A percentile compares a stretch with the other conserved stretches of the same genome.
Conservation (phyloP, 2,113 vertebrate species). For the Sus scrofa region T2T-Sscrofa CM000820.6:6517501-6518000, state of each 20-base stretch:
- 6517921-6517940: neutral
- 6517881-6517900: slow-evolving; percentile 36
- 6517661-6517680: too few relatives aligned
- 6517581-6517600: slow-evolving; percentile 14
- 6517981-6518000: too few relatives aligned
- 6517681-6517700: too few relatives aligned
- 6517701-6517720: too few relatives aligned
- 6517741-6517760: slow-evolving; percentile 16
- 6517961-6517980: too few relatives aligned
- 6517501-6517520: slow-evolving; percentile 42
- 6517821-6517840: slow-evolving; percentile 34
- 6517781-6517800: slow-evolving; percentile 1
- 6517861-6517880: slow-evolving; percentile 22
- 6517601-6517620: neutral
- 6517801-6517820: neutral
- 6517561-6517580: neutral
- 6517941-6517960: too few relatives aligned
- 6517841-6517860: slow-evolving; percentile 33
- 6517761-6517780: slow-evolving; percentile 43
- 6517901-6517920: slow-evolving; percentile 13
- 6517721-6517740: too few relatives aligned
- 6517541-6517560: neutral
- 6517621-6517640: too few relatives aligned
- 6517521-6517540: neutral
- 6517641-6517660: too few relatives aligned